Evolutionary conservation across 2,113 vertebrate genomes (phyloP), one percentile per base, ranked within the genome.

Genomic region (Ailuropoda melanoleuca): DNA sequence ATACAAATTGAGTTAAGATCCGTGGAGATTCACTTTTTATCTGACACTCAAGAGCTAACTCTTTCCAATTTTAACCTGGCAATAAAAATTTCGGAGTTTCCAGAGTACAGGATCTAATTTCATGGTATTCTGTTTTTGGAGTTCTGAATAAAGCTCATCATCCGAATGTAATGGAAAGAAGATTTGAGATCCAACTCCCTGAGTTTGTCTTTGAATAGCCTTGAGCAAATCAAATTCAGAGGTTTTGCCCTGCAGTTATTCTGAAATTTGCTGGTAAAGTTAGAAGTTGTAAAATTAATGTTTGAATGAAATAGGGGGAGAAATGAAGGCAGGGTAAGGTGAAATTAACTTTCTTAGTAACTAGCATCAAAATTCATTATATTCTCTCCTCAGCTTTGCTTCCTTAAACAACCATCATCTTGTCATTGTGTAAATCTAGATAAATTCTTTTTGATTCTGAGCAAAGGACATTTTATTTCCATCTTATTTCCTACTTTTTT

Each of bases 61-160:
- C 43, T 88, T 89, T 95, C 66, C 37, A 62, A 84, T 93, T 94
- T 97, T 97, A 97, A 83, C 24, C 18, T 97, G 77, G 56, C 58
- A 96, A 93, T 95, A 89, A 94, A 83, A 95, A 83, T 58, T 96
- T 74, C 46, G 55, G 78, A 80, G 39, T 96, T 97, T 90, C 37
- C 66, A 89, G 82, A 83, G 72, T 62, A 68, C 12, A 91, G 48
- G 60, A 93, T 96, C 58, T 96, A 96, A 96, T 96, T 97, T 93
- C 70, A 39, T 96, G 83, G 66, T 86, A 81, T 90, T 95, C 60
- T 92, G 53, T 96, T 97, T 97, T 87, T 87, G 26, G 60, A 87
- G 18, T 64, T 90, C 66, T 95, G 92, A 97, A 93, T 93, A 93
- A 93, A 95, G 34, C 13, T 96, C 29, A 96, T 98, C 82, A 89